Evolutionary conservation across 2,888 invertebrate genomes (phyloP), one percentile per base, ranked within the genome.

Genomic region (Heteromurus nitidus): DNA sequence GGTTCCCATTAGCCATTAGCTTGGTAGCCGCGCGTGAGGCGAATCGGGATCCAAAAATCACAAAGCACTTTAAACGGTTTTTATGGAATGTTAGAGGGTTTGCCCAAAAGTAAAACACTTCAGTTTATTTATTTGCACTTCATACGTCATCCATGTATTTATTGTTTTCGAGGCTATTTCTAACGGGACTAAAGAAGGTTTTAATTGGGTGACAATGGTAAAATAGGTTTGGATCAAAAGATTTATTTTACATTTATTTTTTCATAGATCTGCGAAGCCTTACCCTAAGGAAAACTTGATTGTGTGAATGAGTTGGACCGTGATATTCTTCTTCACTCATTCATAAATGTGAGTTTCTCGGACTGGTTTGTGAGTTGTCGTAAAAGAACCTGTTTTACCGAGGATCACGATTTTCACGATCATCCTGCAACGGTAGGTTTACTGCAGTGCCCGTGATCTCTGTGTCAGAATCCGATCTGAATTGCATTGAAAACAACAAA

Each of bases 141-240:
- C 7, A 24, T 22, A 55, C 3, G 13, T 3, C 13, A 16, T 3
- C 26, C 13, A 16, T 18, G 13, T 50, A n/a, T n/a, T 18, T 24
- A 18, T 24, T 5, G 9, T 20, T 22, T 24, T 20, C 26, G 22
- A 24, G 22, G 5, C 22, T 55, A 9, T 24, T 3, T 58, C 11
- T 26, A 7, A 50, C 18, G 58, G 58, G 24, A 26, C 11, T 11
- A 16, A 26, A 58, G 26, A n/a, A 58, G 58, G 18, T 58, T 58
- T 55, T 58, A 58, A 58, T 58, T 58, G 26, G 18, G 24, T 28
- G 58, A 28, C 26, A 28, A 55, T 24, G 55, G 7, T 55, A 24
- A 7, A 5, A 5, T 58, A 58, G n/a, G n/a, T n/a, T n/a, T n/a
- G n/a, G n/a, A n/a, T n/a, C n/a, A 3, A 24, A 26, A 58, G 18